Evolutionary conservation across 1,140 invertebrate genomes (phyloP).

Genomic region (Pollicipes pollicipes): DNA sequence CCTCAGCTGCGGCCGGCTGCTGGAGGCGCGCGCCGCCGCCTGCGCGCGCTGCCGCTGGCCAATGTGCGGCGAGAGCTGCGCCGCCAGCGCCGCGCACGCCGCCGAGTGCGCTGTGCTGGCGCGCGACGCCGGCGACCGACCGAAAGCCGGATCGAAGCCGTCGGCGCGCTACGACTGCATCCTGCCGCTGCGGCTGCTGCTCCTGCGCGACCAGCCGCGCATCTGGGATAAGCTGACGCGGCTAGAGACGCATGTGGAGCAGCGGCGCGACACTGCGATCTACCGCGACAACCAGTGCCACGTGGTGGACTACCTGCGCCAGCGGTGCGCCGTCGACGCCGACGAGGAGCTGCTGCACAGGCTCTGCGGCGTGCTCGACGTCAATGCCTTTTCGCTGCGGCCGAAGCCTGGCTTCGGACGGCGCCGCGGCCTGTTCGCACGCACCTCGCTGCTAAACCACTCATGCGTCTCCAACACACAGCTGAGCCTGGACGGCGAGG

Average conservation of each 20-base stretch:
- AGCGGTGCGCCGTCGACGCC: conserved; percentile 15
- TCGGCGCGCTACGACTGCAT: conserved; percentile 16
- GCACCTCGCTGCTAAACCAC: conserved; percentile 54
- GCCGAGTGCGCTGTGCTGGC: conserved; percentile 2
- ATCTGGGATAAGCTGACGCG: conserved; percentile 15
- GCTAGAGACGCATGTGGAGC: conserved; percentile 18
- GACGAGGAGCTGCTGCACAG: conserved; percentile 14
- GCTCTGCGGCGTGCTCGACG: conserved; percentile 43
- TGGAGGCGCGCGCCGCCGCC: neutral
- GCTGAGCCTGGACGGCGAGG: conserved; percentile 43
- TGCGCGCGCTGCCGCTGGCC: conserved; percentile 62
- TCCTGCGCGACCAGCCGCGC: conserved; percentile 12
- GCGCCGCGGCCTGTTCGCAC: conserved; percentile 44
- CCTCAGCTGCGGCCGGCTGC: conserved; percentile 12
- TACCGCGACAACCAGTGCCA: conserved; percentile 19
- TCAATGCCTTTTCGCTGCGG: conserved; percentile 65
- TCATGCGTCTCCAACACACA: conserved; percentile 54
- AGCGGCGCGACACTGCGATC: conserved; percentile 16
- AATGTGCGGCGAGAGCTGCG: conserved; percentile 33
- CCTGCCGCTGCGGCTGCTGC: conserved; percentile 14
- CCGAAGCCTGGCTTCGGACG: conserved; percentile 13
- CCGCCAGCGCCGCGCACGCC: conserved; percentile 11
- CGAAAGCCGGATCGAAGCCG: neutral
- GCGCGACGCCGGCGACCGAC: neutral
- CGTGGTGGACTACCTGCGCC: conserved; percentile 18